Evolutionary conservation across 2,113 vertebrate species (phyloP).

Genomic region (Protomyctophum bolini): DNA sequence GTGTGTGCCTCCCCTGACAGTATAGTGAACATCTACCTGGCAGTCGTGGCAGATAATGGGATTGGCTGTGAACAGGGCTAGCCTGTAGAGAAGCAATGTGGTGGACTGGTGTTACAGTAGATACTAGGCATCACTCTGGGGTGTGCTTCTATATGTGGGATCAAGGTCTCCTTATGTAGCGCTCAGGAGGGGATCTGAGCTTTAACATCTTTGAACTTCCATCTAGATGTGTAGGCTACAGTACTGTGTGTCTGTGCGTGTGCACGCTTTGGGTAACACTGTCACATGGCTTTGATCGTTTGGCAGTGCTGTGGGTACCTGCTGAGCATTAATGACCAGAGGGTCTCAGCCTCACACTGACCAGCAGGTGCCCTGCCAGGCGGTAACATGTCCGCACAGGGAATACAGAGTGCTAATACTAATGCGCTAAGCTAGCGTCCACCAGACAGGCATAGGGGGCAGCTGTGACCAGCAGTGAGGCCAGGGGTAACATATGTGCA

Average conservation of each 20-base stretch:
- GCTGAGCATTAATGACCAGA: conserved; percentile 53
- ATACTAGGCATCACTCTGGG: conserved; percentile 40
- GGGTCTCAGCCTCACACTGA: conserved; percentile 46
- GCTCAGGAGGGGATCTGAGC: conserved; percentile 29
- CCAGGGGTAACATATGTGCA: conserved; percentile 2
- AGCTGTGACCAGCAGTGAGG: background rate
- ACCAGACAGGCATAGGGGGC: conserved; percentile 26
- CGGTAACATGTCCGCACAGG: conserved; percentile 57
- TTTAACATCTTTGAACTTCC: no score
- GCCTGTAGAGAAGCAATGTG: conserved; percentile 29
- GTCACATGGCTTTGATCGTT: conserved; percentile 35
- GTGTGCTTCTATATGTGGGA: conserved; percentile 34
- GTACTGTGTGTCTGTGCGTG: conserved; percentile 2
- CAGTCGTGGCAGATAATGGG: conserved; percentile 39
- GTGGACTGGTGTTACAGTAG: conserved; percentile 1
- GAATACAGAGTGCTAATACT: conserved; percentile 52
- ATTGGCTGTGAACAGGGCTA: conserved; percentile 33
- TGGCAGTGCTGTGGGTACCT: conserved; percentile 40
- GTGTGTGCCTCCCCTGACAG: conserved; percentile 22
- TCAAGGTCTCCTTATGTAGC: no score
- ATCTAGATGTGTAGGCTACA: no score
- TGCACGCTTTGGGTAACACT: conserved; percentile 32
- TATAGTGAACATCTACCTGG: conserved; percentile 31
- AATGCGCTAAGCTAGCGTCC: conserved; percentile 49
- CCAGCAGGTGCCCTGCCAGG: conserved; percentile 55